Base-by-base conservation (phyloP, 2,113 vertebrate species). In the Daboia siamensis region DNA sequence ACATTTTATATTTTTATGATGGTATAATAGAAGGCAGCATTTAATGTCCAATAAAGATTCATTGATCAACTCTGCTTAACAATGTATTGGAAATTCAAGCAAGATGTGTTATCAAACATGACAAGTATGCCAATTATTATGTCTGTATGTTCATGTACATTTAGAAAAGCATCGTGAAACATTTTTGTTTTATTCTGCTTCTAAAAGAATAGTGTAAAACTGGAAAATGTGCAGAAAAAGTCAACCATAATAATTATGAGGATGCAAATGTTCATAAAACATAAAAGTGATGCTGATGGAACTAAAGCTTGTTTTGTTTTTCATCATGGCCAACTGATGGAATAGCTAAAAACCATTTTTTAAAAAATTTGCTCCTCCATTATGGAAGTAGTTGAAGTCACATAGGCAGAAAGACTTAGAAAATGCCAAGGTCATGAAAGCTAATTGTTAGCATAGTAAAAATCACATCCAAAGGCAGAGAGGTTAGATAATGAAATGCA, bases 21-120 rank as follows among this genome's bases (percentile, higher is more conserved):
- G 39, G 87, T 21, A 51, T 48, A 92, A 86, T 90, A 91, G 93
- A 95, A 88, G 57, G 13, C 24, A 93, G 5, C 46, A 84, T 93
- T 52, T 84, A 86, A 5, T 88, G 39, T 39, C 90, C 69, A 80
- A 44, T 89, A 92, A 89, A 89, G 20, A 80, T 48, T 12, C 44
- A 48, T 92, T 89, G 55, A 90, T 85, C 86, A 90, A 1, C 92
- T 90, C 80, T 8, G 0, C 13, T 39, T 4, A 91, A 44, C 48
- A 80, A 64, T 6, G 1, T 3, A 90, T 29, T 92, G 89, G 74
- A 96, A 94, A 92, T 0, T 21, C 1, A 90, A 74, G 5, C 87
- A 91, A 93, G 17, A 51, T 52, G 10, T 89, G 29, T 85, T 90
- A 64, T 33, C 51, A 17, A 33, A 54, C 17, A 26, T 74, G 29